A percentile compares a stretch with the other conserved stretches of the same genome.
These are phyloP conservation scores for Drosophila bifasciata DNA, from an alignment of 1,140 invertebrate genomes.

Conservation along the genomic window DNA sequence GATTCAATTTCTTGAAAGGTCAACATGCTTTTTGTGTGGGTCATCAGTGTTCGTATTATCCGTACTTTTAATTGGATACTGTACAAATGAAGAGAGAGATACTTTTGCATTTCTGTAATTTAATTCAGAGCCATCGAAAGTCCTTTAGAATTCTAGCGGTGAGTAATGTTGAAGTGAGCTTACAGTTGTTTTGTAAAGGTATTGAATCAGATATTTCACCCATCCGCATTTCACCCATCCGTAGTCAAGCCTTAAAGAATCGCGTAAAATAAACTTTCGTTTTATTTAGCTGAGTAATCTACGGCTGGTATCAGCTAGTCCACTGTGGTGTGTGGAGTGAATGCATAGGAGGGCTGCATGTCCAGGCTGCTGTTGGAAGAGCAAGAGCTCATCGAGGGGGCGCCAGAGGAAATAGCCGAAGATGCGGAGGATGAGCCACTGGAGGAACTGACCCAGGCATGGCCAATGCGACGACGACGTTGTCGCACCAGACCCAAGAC, in stretches of 20 bases:
- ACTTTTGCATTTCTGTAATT: no score
- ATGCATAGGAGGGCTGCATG: constrained; percentile 55
- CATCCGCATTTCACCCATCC: no score
- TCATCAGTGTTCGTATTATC: no score
- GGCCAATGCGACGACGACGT: constrained; percentile 58
- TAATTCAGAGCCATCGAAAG: no score
- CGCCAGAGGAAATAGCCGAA: constrained; percentile 52
- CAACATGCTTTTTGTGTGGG: no score
- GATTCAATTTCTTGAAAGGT: no score
- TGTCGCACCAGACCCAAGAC: constrained; percentile 72
- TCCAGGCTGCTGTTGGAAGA: constrained; percentile 65
- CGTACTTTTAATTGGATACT: no score
- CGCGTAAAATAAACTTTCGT: background rate
- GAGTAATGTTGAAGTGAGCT: no score
- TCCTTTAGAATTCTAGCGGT: background rate
- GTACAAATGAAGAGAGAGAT: no score
- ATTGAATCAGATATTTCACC: no score
- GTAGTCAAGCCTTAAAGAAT: no score
- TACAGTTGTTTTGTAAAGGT: no score
- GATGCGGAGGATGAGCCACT: constrained; percentile 65
- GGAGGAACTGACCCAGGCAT: constrained; percentile 72
- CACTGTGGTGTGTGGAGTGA: constrained; percentile 50
- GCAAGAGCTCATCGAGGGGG: constrained; percentile 62
- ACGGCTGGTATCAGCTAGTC: constrained; percentile 24
- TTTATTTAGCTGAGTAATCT: background rate